A percentile compares a stretch with the other conserved stretches of the same genome.
These are phyloP conservation scores for Bubalus kerabau DNA, from an alignment of 2,113 vertebrate species.

Conservation along the genomic window DNA sequence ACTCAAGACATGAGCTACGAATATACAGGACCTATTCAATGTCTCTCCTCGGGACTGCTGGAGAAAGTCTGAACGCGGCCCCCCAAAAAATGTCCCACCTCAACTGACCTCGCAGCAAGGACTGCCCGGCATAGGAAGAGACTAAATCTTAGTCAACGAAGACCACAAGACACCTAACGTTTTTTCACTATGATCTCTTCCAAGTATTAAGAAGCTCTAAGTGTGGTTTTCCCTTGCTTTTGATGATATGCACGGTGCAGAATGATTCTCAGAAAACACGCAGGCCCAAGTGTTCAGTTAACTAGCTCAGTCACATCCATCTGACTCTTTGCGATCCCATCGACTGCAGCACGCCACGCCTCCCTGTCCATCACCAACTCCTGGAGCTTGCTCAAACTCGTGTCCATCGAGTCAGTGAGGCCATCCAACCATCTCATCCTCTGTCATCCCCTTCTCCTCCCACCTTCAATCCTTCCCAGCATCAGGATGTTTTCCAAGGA, in stretches of 20 bases:
- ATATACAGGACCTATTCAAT: rapidly evolving
- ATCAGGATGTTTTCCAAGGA: not conserved
- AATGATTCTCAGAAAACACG: not conserved
- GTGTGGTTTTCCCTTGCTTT: not conserved
- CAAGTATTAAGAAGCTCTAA: rapidly evolving
- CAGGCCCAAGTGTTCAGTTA: not conserved
- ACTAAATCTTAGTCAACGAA: rapidly evolving
- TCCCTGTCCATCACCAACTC: not conserved
- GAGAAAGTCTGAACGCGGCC: not conserved
- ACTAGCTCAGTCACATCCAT: not conserved
- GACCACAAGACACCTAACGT: rapidly evolving
- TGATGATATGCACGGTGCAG: rapidly evolving
- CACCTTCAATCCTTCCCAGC: not conserved
- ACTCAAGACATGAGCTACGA: not conserved
- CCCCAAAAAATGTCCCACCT: not conserved
- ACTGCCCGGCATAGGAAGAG: rapidly evolving
- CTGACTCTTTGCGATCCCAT: rapidly evolving
- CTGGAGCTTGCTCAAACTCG: not conserved
- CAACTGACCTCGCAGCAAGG: rapidly evolving
- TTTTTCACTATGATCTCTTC: rapidly evolving
- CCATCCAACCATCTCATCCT: not conserved
- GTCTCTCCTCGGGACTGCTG: rapidly evolving
- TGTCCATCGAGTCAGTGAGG: rapidly evolving
- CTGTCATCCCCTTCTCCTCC: not conserved
- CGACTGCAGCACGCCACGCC: not conserved